Conservation (phyloP, 2,888 invertebrate species). For the Theodoxus fluviatilis region DNA sequence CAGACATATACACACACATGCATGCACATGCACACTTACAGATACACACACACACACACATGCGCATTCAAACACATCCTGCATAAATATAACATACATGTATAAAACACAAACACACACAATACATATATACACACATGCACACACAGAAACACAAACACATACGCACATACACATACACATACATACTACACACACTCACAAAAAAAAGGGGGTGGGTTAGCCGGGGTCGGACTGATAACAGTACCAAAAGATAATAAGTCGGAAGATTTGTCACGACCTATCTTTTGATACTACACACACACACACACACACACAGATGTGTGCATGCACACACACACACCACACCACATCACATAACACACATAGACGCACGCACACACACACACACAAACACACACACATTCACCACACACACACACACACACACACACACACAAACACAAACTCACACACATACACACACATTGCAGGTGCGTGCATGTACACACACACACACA, state of each 20-base stretch:
- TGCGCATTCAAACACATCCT: background rate
- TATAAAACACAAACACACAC: background rate
- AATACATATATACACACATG: background rate
- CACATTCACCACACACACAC: background rate
- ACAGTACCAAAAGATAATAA: too few species aligned
- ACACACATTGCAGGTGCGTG: background rate
- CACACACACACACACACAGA: background rate
- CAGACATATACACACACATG: conserved; percentile 20
- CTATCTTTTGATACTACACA: background rate
- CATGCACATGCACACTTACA: background rate
- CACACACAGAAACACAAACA: too few species aligned
- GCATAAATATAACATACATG: background rate
- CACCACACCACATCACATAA: background rate
- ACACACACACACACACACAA: conserved; percentile 18
- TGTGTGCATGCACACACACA: background rate
- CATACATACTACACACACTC: background rate
- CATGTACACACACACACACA: background rate
- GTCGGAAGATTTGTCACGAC: too few species aligned
- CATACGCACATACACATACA: background rate
- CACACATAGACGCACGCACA: background rate
- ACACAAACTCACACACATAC: background rate
- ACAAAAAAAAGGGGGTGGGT: too few species aligned
- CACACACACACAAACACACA: background rate
- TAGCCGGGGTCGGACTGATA: too few species aligned
- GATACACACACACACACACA: background rate